A percentile compares a stretch with the other conserved stretches of the same genome.
phyloP scores from a whole-genome alignment of 2,888 invertebrate species.

The Heliconius aoede region DNA sequence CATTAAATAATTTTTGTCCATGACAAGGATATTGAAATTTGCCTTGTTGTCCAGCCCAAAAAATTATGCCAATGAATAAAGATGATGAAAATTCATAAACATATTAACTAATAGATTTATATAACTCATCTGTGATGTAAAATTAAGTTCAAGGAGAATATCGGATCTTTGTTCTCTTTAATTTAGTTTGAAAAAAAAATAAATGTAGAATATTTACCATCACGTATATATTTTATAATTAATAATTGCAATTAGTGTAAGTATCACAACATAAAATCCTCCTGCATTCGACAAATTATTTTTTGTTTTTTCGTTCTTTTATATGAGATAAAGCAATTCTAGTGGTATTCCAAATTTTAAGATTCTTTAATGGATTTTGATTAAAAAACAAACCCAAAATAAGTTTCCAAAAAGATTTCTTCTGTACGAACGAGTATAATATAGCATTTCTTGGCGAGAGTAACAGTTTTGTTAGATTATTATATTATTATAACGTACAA shows the following conservation, averaged over 20 bases:
- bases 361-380: neutral
- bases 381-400: neutral
- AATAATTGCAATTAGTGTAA: neutral
- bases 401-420: neutral
- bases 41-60: neutral
- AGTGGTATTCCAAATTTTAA: neutral
- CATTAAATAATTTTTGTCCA: slow-evolving; percentile 52
- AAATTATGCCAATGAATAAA: neutral
- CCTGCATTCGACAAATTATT: neutral
- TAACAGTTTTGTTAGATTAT: neutral
- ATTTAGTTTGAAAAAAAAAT: slow-evolving; percentile 38
- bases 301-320: neutral
- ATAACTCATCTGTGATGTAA: slow-evolving; percentile 78
- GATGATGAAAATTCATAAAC: neutral
- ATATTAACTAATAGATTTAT: slow-evolving; percentile 22
- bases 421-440: neutral
- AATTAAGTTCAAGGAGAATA: slow-evolving; percentile 81
- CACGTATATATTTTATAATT: neutral
- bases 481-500: neutral
- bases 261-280: neutral
- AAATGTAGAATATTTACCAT: slow-evolving; percentile 8
- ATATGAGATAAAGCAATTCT: neutral
- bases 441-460: neutral
- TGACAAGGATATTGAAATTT: neutral
- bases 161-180: slow-evolving; percentile 68